Evolutionary conservation across 2,888 invertebrate genomes (phyloP), one percentile per base, ranked within the genome.

Genomic region (Steromphala cineraria): DNA sequence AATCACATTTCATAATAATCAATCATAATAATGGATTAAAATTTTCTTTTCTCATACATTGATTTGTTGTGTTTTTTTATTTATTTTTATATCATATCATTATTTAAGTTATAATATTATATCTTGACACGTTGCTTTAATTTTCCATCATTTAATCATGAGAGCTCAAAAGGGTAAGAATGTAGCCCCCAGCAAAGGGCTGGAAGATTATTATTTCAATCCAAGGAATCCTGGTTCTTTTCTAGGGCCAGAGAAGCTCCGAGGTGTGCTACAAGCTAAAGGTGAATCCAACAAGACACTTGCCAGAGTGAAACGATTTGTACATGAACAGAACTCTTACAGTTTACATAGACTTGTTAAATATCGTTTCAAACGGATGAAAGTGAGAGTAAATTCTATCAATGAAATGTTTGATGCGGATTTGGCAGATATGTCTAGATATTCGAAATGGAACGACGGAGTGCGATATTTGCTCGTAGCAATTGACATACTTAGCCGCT

Each of bases 321-420:
- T 74, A 1, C 36, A 31, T 13, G 13, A 74, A 7, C 71, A 74
- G 24, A 40, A 74, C 40, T 21, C 71, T n/a, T 74, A 74, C 71
- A 40, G 40, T 13, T 74, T 74, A 74, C 71, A 40, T 36, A 74
- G 21, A 74, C 71, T 40, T 19, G 17, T n/a, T 17, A 74, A 21
- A 46, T 46, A 74, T 36, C 36, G 40, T 3, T 40, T 74, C 40
- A 74, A 74, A 19, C 3, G 71, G n/a, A 74, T 74, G 71, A 74
- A 74, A 40, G 71, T 74, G 1, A 36, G 71, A 46, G 71, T 74
- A 7, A 74, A 74, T n/a, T 74, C 71, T 40, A 36, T 74, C 17
- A 15, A 74, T 19, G 71, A 74, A 74, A 74, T 74, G 71, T 74
- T 74, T 74, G 2, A 74, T 17, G 36, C 40, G n/a, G 71, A 74